Base-by-base conservation (phyloP, 2,113 vertebrate genomes). In the Arizona elegans region DNA sequence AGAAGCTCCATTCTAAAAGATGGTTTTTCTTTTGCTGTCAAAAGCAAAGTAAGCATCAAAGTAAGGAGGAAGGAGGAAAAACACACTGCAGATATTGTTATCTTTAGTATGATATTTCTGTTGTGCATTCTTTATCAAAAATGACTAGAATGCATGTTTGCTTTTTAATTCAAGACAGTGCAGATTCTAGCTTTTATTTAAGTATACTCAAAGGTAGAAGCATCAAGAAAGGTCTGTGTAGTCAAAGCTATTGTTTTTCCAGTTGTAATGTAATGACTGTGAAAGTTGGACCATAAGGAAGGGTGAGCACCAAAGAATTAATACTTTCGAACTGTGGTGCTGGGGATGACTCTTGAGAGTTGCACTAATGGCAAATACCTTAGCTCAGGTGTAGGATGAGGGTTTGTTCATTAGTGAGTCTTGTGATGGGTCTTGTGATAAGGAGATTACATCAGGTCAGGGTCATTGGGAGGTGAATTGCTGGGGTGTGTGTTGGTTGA, bases 171-270 rank as follows among this genome's bases (percentile, higher is more conserved):
- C 96, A 95, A 43, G 26, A 70, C 0, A 11, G 59, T 62, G 24
- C 59, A 94, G 93, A 92, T 17, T 21, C 92, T 91, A 93, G 85
- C 94, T 96, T 86, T 24, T 86, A 50, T 50, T 86, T 86, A 86
- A 86, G 5, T 33, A 33, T 15, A 33, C 5, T 29, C 3, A 62
- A 62, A 62, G 59, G 10, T 3, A 59, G 58, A 26, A 23, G 24
- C 8, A 11, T 26, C 24, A 62, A 29, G 24, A 62, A 62, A 29
- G 24, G 10, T 29, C 59, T 62, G 59, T 29, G 24, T 4, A 62
- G 24, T 62, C 59, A 62, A 62, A 62, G 24, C 9, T 62, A 62
- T 29, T 2, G 9, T 62, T 24, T 62, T 12, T 24, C 26, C 62
- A 65, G 26, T 65, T 29, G 24, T 26, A 29, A 29, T 12, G 62